A percentile compares a stretch with the other conserved stretches of the same genome.
Evolutionary conservation across 2,113 vertebrate genomes (phyloP).

Genomic region (Synodontis membranacea): DNA sequence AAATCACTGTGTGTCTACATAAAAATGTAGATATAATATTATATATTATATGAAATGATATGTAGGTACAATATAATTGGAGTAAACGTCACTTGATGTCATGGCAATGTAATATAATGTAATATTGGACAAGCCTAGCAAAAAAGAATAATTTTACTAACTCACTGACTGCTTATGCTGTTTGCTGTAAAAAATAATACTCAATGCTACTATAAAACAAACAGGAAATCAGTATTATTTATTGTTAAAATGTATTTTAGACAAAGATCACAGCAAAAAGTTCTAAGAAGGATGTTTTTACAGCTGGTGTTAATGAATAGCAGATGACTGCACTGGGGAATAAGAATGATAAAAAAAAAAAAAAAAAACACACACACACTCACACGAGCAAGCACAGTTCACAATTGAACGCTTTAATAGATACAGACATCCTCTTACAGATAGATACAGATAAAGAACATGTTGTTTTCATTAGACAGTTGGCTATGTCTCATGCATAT

Average conservation of each 20-base stretch:
- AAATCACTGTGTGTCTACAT: neutral
- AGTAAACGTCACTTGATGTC: neutral
- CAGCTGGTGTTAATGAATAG: slow-evolving; percentile 13
- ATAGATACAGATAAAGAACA: neutral
- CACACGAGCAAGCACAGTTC: too few relatives aligned
- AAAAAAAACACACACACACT: neutral
- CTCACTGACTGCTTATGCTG: neutral
- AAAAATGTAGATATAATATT: neutral
- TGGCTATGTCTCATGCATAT: neutral
- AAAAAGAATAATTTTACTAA: neutral
- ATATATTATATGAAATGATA: too few relatives aligned
- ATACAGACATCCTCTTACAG: neutral
- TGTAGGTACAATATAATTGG: neutral
- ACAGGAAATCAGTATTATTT: neutral
- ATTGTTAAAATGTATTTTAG: neutral
- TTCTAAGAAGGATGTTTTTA: neutral
- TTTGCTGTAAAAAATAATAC: neutral
- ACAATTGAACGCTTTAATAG: neutral
- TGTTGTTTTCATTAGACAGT: neutral
- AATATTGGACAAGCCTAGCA: neutral
- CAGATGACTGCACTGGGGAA: slow-evolving; percentile 10
- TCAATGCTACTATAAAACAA: neutral
- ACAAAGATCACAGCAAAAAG: neutral
- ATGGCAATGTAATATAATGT: neutral
- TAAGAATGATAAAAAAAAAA: too few relatives aligned